A percentile compares a stretch with the other conserved stretches of the same genome.
Evolutionary conservation across 2,888 invertebrate species (phyloP).

Genomic region (Lamellibrachia columna): DNA sequence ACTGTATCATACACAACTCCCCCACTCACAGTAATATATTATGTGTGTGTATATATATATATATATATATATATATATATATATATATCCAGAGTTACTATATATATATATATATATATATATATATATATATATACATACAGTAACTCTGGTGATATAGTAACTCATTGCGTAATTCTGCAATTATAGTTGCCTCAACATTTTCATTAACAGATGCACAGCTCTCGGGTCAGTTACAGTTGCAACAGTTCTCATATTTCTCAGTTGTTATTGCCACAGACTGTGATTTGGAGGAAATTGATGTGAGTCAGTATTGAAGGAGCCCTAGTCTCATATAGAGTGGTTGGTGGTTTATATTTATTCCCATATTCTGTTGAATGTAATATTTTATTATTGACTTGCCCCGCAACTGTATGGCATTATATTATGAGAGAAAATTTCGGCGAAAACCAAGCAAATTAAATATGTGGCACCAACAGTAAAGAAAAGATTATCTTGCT

Average conservation of each 20-base stretch:
- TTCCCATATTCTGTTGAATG: too few relatives aligned
- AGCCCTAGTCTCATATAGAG: too few relatives aligned
- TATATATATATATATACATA: not conserved
- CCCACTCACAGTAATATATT: too few relatives aligned
- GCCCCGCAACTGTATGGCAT: too few relatives aligned
- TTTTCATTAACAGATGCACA: not conserved
- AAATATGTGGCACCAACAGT: not conserved
- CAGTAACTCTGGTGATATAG: not conserved
- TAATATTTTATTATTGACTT: too few relatives aligned
- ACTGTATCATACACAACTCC: too few relatives aligned
- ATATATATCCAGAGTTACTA: too few relatives aligned
- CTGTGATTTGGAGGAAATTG: not conserved
- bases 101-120: too few relatives aligned
- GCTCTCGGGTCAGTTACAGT: not conserved
- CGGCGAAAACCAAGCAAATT: not conserved
- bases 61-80: too few relatives aligned
- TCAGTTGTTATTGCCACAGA: not conserved
- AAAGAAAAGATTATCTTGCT: not conserved
- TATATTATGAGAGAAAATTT: not conserved
- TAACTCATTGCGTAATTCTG: not conserved
- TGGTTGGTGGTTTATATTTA: too few relatives aligned
- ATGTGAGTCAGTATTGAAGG: not conserved
- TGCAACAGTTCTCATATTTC: not conserved
- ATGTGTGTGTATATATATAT: too few relatives aligned
- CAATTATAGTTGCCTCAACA: not conserved